Base-by-base conservation (phyloP, 2,113 vertebrate genomes). In the Anolis sagrei region DNA sequence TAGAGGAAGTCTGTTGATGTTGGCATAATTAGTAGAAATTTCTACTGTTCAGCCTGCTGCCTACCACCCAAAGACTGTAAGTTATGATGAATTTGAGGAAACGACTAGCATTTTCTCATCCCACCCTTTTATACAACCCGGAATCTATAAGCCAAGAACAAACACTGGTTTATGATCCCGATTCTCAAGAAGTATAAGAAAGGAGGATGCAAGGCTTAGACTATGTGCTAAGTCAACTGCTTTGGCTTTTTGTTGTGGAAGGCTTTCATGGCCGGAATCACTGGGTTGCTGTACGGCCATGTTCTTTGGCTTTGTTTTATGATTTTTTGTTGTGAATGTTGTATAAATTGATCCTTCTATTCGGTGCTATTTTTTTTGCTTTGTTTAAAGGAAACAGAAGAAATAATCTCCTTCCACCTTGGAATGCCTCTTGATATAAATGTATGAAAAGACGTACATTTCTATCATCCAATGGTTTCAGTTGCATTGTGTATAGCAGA, bases 1-100 rank as follows among this genome's bases (percentile, higher is more conserved):
- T 82, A 93, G 77, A 87, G 89, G 91, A 92, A 34, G 73, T 16
- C 39, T 61, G 76, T 93, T 95, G 94, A 58, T 93, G 76, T 89
- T 95, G 94, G 87, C 73, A 49, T 76, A 84, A 80, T 85, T 76
- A 85, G 81, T 85, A 84, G 14, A 10, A 82, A 69, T 61, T 4
- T 3, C 66, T 85, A 73, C 79, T 61, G 7, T 49, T 32, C n/a
- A 3, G 39, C 61, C 69, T 88, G 92, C 87, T 88, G 92, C 87
- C 84, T 72, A 5, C 36, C 64, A 70, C 90, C 90, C 92, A 92
- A 90, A 93, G 83, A 81, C 92, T 84, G 85, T 92, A 89, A 82
- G 86, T 87, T 68, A 23, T 84, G 83, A 88, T 80, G 68, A 49
- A 11, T 88, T 90, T 88, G 74, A 92, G 79, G 87, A 87, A 93